These are phyloP conservation scores for Oreonectes daqikongensis DNA, from an alignment of 2,797 vertebrate species.

Conservation along the genomic window DNA sequence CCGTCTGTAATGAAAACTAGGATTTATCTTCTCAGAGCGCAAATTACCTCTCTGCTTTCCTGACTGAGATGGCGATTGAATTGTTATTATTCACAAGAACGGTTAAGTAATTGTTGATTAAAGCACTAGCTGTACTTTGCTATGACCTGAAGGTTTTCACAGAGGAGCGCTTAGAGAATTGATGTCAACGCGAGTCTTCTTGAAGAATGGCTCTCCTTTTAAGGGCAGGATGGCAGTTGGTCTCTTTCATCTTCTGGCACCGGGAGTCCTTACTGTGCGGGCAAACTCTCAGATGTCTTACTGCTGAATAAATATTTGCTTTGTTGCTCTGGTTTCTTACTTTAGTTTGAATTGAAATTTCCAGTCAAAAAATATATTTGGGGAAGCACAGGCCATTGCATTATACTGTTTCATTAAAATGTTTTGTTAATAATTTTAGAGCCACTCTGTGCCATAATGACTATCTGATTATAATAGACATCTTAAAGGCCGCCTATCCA, in stretches of 20 bases:
- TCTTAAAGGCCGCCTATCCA: no score
- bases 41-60: not conserved
- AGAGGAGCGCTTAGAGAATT: slow-evolving; percentile 26
- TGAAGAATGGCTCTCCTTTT: slow-evolving; percentile 48
- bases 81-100: slow-evolving; percentile 15
- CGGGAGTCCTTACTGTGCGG: slow-evolving; percentile 30
- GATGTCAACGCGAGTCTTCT: slow-evolving; percentile 1
- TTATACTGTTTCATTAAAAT: not conserved
- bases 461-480: no score
- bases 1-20: slow-evolving; percentile 1
- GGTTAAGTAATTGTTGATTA: slow-evolving; percentile 12
- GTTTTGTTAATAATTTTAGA: not conserved
- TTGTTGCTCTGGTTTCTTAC: slow-evolving; percentile 15
- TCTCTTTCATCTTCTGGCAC: slow-evolving; percentile 31
- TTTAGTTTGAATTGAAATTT: not conserved
- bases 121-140: slow-evolving; percentile 8
- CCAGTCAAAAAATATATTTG: not conserved
- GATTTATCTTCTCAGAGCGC: not conserved
- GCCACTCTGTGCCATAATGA: not conserved
- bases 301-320: slow-evolving; percentile 18
- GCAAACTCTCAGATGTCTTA: slow-evolving; percentile 12
- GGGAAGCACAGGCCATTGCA: not conserved
- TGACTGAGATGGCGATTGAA: not conserved
- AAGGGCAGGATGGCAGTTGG: slow-evolving; percentile 47
- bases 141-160: slow-evolving; percentile 21